phyloP scores from a whole-genome alignment of 2,888 invertebrate genomes.

The Polyommatus iphigenia region DNA sequence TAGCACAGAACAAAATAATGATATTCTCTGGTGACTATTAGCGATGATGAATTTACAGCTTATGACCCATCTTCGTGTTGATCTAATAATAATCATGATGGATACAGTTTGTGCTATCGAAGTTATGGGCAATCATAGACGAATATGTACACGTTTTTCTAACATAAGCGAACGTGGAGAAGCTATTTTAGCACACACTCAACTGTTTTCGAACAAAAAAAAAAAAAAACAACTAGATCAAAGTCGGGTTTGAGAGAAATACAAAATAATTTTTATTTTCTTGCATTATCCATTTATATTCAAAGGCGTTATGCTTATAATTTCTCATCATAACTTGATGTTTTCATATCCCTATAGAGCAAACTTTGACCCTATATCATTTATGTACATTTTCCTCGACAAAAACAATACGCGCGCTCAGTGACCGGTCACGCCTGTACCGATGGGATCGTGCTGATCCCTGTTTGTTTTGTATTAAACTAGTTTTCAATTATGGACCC shows the following conservation, averaged over 20 bases:
- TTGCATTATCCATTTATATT: neutral
- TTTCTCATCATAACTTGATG: neutral
- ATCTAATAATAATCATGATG: no score
- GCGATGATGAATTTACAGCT: no score
- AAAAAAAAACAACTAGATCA: no score
- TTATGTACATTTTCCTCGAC: slow-evolving; percentile 16
- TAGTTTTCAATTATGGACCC: slow-evolving; percentile 27
- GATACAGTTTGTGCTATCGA: no score
- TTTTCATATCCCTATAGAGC: neutral
- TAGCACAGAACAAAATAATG: no score
- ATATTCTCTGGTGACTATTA: no score
- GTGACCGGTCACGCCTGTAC: slow-evolving; percentile 38
- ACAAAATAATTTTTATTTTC: neutral
- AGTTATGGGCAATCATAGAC: no score
- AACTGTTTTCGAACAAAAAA: no score
- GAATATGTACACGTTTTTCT: no score
- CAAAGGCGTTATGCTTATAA: neutral
- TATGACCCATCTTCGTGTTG: no score
- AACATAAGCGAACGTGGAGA: no score
- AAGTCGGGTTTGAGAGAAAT: neutral
- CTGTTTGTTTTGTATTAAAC: slow-evolving; percentile 36
- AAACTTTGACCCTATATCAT: neutral
- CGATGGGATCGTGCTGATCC: slow-evolving; percentile 37
- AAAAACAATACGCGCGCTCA: slow-evolving; percentile 16
- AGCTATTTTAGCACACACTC: no score